phyloP scores from a whole-genome alignment of 2,888 invertebrate species.

The Andrena trimmerana region DNA sequence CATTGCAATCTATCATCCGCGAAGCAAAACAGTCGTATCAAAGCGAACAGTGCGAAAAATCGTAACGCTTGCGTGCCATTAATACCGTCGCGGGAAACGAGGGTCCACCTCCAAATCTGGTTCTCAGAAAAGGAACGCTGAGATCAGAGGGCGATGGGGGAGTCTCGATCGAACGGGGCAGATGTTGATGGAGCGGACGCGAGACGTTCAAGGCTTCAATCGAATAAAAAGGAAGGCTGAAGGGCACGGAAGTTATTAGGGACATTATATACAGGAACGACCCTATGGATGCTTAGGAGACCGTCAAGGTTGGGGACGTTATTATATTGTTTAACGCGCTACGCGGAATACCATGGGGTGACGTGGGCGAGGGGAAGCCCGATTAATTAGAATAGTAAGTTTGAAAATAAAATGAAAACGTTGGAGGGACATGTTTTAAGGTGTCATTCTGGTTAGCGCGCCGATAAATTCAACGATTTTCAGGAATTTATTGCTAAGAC shows the following conservation, averaged over 20 bases:
- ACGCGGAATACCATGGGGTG: no score
- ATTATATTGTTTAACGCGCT: not conserved
- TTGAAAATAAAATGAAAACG: no score
- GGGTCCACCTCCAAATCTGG: conserved; percentile 4
- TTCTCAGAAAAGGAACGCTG: conserved; percentile 5
- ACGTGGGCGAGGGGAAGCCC: no score
- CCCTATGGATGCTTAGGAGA: conserved; percentile 8
- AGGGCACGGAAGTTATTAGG: conserved; percentile 29
- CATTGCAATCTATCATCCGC: no score
- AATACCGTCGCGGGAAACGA: not conserved
- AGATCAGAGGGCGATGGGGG: conserved; percentile 5
- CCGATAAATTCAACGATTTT: no score
- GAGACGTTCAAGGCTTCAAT: conserved; percentile 27
- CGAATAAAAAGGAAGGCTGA: conserved; percentile 12
- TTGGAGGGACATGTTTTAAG: no score
- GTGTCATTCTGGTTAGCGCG: no score
- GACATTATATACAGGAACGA: conserved; percentile 16
- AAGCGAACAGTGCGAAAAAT: no score
- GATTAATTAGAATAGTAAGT: no score
- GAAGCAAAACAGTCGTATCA: no score
- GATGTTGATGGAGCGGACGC: conserved; percentile 29
- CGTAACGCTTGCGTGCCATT: no score
- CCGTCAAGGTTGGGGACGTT: not conserved
- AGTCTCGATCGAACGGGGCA: conserved; percentile 17
- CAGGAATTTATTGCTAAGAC: no score